Evolutionary conservation across 2,797 vertebrate species (phyloP).

Genomic region (Vespertilio murinus): DNA sequence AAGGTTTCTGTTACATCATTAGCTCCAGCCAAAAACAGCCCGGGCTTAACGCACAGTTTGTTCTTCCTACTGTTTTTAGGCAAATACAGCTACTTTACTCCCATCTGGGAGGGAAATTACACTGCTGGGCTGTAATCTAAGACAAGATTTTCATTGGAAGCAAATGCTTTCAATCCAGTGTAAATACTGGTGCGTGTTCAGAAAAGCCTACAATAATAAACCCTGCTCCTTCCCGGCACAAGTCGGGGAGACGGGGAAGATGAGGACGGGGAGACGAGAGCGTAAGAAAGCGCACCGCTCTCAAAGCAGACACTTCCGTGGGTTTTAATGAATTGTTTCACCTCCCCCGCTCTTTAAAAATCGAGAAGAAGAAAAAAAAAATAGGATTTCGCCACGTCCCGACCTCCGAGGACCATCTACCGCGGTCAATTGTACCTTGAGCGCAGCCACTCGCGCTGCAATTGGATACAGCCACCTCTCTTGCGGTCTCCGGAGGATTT

Average conservation of each 20-base stretch:
- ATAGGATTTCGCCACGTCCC: conserved; percentile 83
- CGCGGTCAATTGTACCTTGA: conserved; percentile 90
- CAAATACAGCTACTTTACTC: conserved; percentile 92
- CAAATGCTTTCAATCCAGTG: conserved; percentile 99
- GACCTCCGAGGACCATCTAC: conserved; percentile 84
- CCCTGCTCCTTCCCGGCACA: conserved; percentile 90
- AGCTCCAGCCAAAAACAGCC: conserved; percentile 93
- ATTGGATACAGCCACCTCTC: conserved; percentile 90
- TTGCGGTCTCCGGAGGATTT: conserved; percentile 88
- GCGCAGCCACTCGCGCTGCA: conserved; percentile 91
- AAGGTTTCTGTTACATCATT: conserved; percentile 97
- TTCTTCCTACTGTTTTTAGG: conserved; percentile 97
- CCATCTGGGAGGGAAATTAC: conserved; percentile 91
- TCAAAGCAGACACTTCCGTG: conserved; percentile 83
- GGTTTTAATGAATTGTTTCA: conserved; percentile 87
- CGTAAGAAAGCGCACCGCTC: conserved; percentile 84
- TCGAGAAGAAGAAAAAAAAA: conserved; percentile 78
- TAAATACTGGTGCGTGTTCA: conserved; percentile 98
- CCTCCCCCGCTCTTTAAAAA: conserved; percentile 85
- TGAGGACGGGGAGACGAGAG: conserved; percentile 87
- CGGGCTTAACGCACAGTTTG: conserved; percentile 93
- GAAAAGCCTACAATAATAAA: conserved; percentile 99
- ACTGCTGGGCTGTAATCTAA: conserved; percentile 97
- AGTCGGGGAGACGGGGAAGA: conserved; percentile 92
- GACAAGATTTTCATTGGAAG: conserved; percentile 99